Evolutionary conservation across 2,797 vertebrate species (phyloP), one percentile per base, ranked within the genome.

Genomic region (Hydrolagus colliei): DNA sequence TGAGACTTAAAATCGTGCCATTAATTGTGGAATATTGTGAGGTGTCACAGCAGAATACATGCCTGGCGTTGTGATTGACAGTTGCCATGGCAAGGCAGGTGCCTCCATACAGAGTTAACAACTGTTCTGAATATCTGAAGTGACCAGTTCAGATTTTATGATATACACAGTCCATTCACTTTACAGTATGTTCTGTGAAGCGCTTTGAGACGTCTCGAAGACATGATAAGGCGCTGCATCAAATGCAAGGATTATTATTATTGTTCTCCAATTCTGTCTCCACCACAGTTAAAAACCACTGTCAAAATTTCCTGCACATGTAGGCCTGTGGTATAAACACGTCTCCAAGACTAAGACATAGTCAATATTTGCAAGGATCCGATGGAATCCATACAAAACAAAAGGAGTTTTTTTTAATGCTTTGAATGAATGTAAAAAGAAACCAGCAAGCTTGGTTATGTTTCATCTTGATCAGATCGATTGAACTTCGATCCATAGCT

Each of bases 1-100:
- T 27, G 10, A 67, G 59, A 41, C 41, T 76, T 76, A 76, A 80
- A 82, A 32, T 82, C 27, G 27, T 27, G 27, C 27, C 79, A 82
- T 82, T 41, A 82, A 32, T 10, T 9, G 79, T 82, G 27, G 13
- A 16, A 68, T 68, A 82, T 62, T 20, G 63, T 68, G 63, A 68
- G 20, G 35, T 27, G 27, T 27, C 27, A 27, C 27, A 27, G 27
- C 27, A 27, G 27, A 27, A 27, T 27, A 27, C 27, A 27, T 27
- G 27, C 27, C 27, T 27, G 1, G 27, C 27, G 1, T 27, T 27
- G 27, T 27, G 27, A 27, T 0, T 27, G 27, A 27, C 27, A 27
- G 27, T 27, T 27, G 27, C 27, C 27, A 27, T 27, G 27, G 27
- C 27, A 27, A 27, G 27, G 27, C 27, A 27, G 27, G 27, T 27